Percentiles rank a stretch among this genome's conserved stretches.
Evolutionary conservation across 1,140 invertebrate species (phyloP).

Genomic region (Eufriesea mexicana): DNA sequence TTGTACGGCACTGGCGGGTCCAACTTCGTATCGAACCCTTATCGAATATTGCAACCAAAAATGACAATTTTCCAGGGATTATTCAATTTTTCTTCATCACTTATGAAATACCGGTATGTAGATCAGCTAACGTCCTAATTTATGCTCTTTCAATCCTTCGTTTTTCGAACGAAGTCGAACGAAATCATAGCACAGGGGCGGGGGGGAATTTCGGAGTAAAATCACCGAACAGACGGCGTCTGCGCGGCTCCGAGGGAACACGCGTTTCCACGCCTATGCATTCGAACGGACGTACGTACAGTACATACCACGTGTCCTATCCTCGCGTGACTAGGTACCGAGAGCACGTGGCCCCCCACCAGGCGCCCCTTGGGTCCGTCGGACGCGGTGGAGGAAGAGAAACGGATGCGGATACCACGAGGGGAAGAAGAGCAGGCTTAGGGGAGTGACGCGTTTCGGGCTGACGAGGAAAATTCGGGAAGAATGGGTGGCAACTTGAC

Average conservation of each 20-base stretch:
- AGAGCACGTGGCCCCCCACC: conserved; percentile 72
- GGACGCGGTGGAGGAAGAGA: conserved; percentile 11
- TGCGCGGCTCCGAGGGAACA: neutral
- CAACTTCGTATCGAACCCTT: no score
- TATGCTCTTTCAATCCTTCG: no score
- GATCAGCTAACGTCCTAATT: no score
- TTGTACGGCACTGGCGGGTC: no score
- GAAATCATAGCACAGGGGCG: no score
- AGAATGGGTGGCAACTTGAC: conserved; percentile 19
- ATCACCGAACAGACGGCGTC: neutral
- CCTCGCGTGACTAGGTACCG: conserved; percentile 64
- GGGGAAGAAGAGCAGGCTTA: conserved; percentile 1
- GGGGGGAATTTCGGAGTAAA: neutral
- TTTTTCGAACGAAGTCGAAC: no score
- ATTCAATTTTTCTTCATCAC: no score
- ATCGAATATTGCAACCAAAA: no score
- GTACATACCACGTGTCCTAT: conserved; percentile 62
- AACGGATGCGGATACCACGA: neutral
- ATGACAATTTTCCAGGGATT: no score
- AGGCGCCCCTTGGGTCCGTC: conserved; percentile 42
- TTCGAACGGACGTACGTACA: conserved; percentile 13
- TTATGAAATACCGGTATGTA: no score
- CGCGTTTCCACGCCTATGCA: conserved; percentile 49
- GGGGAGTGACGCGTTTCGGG: neutral
- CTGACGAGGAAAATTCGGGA: conserved; percentile 13